A percentile compares a stretch with the other conserved stretches of the same genome.
These are phyloP conservation scores for Matsumurasca onukii DNA, from an alignment of 1,140 invertebrate species.

Conservation along the genomic window DNA sequence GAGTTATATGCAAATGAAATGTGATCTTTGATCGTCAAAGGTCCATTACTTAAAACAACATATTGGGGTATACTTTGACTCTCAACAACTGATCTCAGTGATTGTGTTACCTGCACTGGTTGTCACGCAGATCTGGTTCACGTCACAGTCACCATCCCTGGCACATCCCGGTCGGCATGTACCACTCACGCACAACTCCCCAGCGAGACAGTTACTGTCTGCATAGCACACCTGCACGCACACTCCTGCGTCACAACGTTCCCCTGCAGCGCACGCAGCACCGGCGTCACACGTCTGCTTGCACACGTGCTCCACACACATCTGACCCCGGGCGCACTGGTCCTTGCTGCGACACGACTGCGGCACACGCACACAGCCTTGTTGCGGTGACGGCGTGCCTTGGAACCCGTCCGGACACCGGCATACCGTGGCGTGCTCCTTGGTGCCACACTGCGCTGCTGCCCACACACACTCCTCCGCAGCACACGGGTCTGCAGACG, in stretches of 20 bases:
- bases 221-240: constrained; percentile 85
- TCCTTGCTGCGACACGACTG: constrained; percentile 59
- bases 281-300: constrained; percentile 71
- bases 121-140: constrained; percentile 75
- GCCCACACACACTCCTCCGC: constrained; percentile 70
- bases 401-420: constrained; percentile 80
- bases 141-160: constrained; percentile 74
- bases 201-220: constrained; percentile 84
- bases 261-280: constrained; percentile 74
- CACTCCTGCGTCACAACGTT: constrained; percentile 74
- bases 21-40: no score
- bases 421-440: constrained; percentile 70
- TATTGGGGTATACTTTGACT: no score
- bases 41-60: no score
- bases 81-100: no score
- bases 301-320: constrained; percentile 73
- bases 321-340: constrained; percentile 69
- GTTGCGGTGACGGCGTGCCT: constrained; percentile 82
- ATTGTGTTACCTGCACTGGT: constrained; percentile 72
- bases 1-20: no score
- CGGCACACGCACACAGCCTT: constrained; percentile 81
- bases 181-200: constrained; percentile 84
- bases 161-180: constrained; percentile 80
- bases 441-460: constrained; percentile 76
- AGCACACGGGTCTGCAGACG: constrained; percentile 28